Base-by-base conservation (phyloP, 1,140 invertebrate genomes). In the Hirudo medicinalis region DNA sequence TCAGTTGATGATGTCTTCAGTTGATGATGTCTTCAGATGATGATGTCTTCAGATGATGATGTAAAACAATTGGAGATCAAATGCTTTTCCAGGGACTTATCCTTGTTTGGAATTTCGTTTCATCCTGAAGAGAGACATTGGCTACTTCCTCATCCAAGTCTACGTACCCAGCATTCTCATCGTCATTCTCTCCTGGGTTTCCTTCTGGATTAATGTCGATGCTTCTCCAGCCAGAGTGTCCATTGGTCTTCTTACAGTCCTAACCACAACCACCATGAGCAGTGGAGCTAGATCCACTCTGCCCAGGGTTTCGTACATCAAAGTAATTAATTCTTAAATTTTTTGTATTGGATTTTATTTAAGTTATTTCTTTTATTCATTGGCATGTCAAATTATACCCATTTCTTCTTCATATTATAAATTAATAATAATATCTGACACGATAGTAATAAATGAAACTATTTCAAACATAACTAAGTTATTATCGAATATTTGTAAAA, bases 141-240 rank as follows among this genome's bases (percentile, higher is more conserved):
- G 66, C 67, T 93, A 92, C 79, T 94, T 93, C 80, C 84, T 94
- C 2, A 90, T 91, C 74, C 89, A 90, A 82, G 89, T 92, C 9
- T 93, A 93, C 81, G 87, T 92, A 49, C 92, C 92, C 0, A 93
- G 91, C 78, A 90, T 92, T 66, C 84, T 94, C 27, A 71, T 73
- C 20, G 72, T 73, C 36, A 71, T 73, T 0, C 69, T 73, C 5
- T 73, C 72, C 27, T 73, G 72, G 72, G 69, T 73, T 0, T 70
- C 72, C 69, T 73, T 73, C 54, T 73, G 72, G 72, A 71, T 73
- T 57, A 66, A 66, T 70, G 53, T 72, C 29, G 66, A 72, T 68
- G 73, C 70, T 54, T 71, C 70, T 27, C 57, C 57, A 2, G 54
- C 70, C 54, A 20, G 70, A 4, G 57, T 71, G 53, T 71, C 70